A percentile compares a stretch with the other conserved stretches of the same genome.
phyloP scores from a whole-genome alignment of 2,113 vertebrate genomes.

The Neolamprologus tretocephalus region DNA sequence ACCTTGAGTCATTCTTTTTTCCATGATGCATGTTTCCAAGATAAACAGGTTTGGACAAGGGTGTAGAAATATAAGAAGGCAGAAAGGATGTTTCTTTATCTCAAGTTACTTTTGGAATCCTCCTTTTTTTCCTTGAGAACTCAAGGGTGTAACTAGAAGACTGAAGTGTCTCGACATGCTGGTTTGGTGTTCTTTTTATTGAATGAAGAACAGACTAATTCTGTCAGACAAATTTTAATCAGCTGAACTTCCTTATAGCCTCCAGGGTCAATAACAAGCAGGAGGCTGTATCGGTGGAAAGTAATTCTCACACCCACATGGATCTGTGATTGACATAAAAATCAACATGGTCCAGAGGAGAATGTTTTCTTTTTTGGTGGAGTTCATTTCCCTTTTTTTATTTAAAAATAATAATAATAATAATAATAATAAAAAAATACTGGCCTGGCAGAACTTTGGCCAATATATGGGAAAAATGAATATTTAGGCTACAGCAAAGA shows the following conservation, averaged over 20 bases:
- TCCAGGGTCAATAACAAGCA: conserved; percentile 3
- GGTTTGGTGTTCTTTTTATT: background rate
- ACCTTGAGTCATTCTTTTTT: background rate
- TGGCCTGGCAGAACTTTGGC: background rate
- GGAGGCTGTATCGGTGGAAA: background rate
- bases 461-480: background rate
- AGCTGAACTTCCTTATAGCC: background rate
- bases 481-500: background rate
- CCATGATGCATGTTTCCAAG: background rate
- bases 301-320: background rate
- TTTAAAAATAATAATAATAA: background rate
- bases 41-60: background rate
- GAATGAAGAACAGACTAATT: background rate
- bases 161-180: background rate
- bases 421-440: background rate
- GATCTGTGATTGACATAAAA: conserved; percentile 15
- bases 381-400: background rate
- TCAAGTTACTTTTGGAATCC: background rate
- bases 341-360: conserved; percentile 8
- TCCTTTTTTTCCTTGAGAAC: background rate
- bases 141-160: background rate
- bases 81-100: background rate
- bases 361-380: conserved; percentile 24
- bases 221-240: conserved; percentile 13
- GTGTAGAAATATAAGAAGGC: background rate